phyloP scores from a whole-genome alignment of 2,888 invertebrate species.

The Euproctis similis region DNA sequence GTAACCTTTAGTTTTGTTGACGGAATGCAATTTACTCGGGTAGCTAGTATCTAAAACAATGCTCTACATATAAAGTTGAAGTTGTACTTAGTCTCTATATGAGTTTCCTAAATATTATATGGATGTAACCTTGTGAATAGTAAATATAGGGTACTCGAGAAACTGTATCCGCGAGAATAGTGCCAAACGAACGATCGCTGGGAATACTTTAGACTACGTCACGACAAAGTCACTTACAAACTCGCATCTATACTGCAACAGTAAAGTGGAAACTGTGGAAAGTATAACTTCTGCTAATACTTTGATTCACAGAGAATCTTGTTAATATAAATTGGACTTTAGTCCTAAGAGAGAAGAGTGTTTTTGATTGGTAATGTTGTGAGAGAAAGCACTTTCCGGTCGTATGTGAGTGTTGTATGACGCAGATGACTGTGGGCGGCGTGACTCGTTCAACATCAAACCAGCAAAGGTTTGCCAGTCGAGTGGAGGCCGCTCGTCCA shows the following conservation, averaged over 20 bases:
- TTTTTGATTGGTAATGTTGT: conserved; percentile 32
- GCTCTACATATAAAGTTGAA: too few relatives aligned
- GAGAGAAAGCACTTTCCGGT: conserved; percentile 74
- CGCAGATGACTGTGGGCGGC: conserved; percentile 61
- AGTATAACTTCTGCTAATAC: conserved; percentile 25
- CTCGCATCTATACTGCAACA: conserved; percentile 28
- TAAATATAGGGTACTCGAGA: conserved; percentile 47
- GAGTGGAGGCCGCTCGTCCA: conserved; percentile 46
- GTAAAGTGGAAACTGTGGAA: conserved; percentile 48
- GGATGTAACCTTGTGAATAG: conserved; percentile 26
- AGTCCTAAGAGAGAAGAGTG: conserved; percentile 33
- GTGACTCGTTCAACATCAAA: conserved; percentile 33
- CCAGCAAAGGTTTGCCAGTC: conserved; percentile 41
- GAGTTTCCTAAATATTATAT: too few relatives aligned
- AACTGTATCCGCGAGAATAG: conserved; percentile 64
- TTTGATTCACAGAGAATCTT: conserved; percentile 7
- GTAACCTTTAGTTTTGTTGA: too few relatives aligned
- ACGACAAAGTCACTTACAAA: conserved; percentile 32
- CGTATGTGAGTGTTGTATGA: conserved; percentile 57
- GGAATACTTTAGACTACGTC: conserved; percentile 47
- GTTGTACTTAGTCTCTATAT: too few relatives aligned
- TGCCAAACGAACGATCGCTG: conserved; percentile 50
- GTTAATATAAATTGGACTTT: conserved; percentile 33
- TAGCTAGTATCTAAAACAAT: too few relatives aligned
- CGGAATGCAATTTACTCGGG: too few relatives aligned